Evolutionary conservation across 1,140 invertebrate species (phyloP), one percentile per base, ranked within the genome.

Genomic region (Drosophila tristis): DNA sequence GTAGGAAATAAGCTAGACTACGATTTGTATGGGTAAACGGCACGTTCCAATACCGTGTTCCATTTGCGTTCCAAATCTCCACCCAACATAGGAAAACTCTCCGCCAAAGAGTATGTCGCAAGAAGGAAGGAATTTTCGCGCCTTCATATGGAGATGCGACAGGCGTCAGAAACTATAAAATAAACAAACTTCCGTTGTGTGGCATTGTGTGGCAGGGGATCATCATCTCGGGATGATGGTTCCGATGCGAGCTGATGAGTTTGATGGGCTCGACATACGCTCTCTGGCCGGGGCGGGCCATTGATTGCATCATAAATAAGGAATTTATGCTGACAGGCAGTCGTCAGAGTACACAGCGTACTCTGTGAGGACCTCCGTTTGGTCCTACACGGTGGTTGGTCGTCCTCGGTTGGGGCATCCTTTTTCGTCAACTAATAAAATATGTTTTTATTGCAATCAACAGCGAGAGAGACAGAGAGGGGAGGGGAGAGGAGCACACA

Each of bases 211-310:
- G 55, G 54, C 45, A 66, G 61, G 26, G 31, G 15, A 26, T 26
- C 25, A 71, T 56, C 56, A 53, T 47, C 62, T 55, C 61, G 74
- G 74, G 72, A 91, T 86, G 90, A 82, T 91, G 87, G 82, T 81
- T 82, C 26, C 66, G 65, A 50, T 68, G 66, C 66, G 51, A 70
- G 57, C 66, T 70, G 66, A 70, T 67, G 66, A 70, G 64, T 91
- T 91, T 91, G 90, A 91, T 91, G 90, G 84, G 78, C 77, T 90
- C 90, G 90, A 91, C 90, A 91, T 91, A 89, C 90, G 90, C 85
- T 91, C 31, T 31, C 31, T 9, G 31, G 31, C 31, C 31, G 31
- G 31, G 31, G 31, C 90, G 90, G 74, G 74, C 84, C 90, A 91
- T 91, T 91, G 85, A 91, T 91, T 90, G 90, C 90, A 75, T 73